These are phyloP conservation scores for Dorcus parallelipipedus DNA, from an alignment of 2,888 invertebrate genomes.

Conservation along the genomic window DNA sequence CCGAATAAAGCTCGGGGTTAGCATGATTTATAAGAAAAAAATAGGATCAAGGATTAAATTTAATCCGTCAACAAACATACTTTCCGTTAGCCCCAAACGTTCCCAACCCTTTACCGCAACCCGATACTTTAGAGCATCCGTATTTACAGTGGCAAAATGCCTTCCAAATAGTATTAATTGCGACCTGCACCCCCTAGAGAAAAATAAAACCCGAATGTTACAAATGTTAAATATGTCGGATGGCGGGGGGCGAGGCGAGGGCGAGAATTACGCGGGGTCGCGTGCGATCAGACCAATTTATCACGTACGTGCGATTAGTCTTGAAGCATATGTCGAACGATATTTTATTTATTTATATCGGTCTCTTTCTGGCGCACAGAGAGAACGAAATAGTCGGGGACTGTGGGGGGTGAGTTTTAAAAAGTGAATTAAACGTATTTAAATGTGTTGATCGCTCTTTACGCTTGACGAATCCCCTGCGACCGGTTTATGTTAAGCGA, in stretches of 20 bases:
- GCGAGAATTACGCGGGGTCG: neutral
- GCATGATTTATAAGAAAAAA: neutral
- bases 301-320: slow-evolving; percentile 4
- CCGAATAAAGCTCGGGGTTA: no score
- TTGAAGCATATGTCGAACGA: slow-evolving; percentile 7
- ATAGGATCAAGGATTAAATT: neutral
- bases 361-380: slow-evolving; percentile 14
- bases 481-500: slow-evolving; percentile 29
- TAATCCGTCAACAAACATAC: neutral
- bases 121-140: neutral
- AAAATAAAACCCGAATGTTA: neutral
- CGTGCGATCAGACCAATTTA: slow-evolving; percentile 7
- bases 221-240: neutral
- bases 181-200: neutral
- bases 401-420: slow-evolving; percentile 33
- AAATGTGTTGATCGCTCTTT: slow-evolving; percentile 41
- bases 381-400: neutral
- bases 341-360: slow-evolving; percentile 1
- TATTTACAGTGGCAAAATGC: neutral
- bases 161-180: neutral
- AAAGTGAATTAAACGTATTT: slow-evolving; percentile 29
- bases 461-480: slow-evolving; percentile 33
- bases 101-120: neutral
- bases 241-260: neutral
- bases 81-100: neutral